phyloP scores from a whole-genome alignment of 2,113 vertebrate genomes.

The Catharus fuscescens region DNA sequence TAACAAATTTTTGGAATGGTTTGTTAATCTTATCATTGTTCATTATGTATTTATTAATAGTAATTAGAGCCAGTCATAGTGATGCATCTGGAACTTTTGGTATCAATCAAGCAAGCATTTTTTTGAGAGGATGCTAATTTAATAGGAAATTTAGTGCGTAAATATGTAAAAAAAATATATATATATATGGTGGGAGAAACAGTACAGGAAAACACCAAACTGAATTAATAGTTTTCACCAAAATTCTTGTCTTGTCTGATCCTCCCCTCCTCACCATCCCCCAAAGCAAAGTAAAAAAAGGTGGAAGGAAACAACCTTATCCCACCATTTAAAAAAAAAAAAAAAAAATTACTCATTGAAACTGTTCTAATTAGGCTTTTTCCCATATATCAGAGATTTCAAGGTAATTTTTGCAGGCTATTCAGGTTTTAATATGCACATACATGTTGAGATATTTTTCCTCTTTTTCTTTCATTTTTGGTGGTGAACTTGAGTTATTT shows the following conservation, averaged over 20 bases:
- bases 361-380: neutral
- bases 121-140: neutral
- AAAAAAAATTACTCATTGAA: neutral
- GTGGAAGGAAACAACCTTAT: neutral
- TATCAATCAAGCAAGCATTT: neutral
- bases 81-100: neutral
- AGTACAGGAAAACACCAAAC: neutral
- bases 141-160: neutral
- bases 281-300: neutral
- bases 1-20: neutral
- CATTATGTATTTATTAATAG: conserved; percentile 28
- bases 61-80: neutral
- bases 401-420: neutral
- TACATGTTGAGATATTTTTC: neutral
- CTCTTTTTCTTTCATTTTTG: neutral
- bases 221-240: neutral
- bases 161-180: neutral
- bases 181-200: neutral
- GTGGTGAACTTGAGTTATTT: neutral
- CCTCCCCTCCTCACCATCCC: neutral
- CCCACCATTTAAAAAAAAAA: neutral
- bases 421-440: neutral
- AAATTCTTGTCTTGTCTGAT: neutral
- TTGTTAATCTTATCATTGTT: conserved; percentile 44
- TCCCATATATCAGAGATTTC: neutral